These are phyloP conservation scores for Ctenopoma kingsleyae DNA, from an alignment of 2,797 vertebrate species.

Conservation along the genomic window DNA sequence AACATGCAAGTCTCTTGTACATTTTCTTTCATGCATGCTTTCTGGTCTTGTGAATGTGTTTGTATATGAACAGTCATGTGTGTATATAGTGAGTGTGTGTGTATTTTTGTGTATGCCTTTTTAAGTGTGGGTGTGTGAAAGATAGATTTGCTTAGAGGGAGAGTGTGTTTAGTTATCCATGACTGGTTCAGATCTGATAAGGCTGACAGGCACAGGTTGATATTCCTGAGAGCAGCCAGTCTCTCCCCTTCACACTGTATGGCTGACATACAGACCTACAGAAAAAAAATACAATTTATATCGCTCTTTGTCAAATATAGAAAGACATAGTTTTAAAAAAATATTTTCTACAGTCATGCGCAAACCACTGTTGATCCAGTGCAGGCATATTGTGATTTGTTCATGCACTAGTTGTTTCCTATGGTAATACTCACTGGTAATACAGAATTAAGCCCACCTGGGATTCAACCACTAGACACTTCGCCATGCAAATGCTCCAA, in stretches of 20 bases:
- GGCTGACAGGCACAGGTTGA: slow-evolving; percentile 78
- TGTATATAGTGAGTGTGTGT: slow-evolving; percentile 16
- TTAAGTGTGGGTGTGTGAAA: slow-evolving; percentile 33
- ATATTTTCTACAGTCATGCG: slow-evolving; percentile 27
- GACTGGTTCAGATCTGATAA: slow-evolving; percentile 81
- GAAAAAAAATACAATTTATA: slow-evolving; percentile 55
- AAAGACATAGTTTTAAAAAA: slow-evolving; percentile 6
- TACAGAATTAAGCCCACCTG: slow-evolving; percentile 58
- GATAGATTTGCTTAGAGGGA: slow-evolving; percentile 38
- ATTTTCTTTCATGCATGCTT: slow-evolving; percentile 19
- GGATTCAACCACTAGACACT: slow-evolving; percentile 69
- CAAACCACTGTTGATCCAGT: slow-evolving; percentile 10
- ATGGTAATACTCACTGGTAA: slow-evolving; percentile 28
- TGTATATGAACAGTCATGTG: slow-evolving; percentile 22
- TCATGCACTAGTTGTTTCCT: slow-evolving; percentile 32
- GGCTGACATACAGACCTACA: slow-evolving; percentile 59
- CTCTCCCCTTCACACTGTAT: slow-evolving; percentile 73
- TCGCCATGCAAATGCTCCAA: slow-evolving; percentile 73
- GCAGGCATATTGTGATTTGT: slow-evolving; percentile 25
- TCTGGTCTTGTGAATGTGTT: slow-evolving; percentile 16
- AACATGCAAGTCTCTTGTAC: slow-evolving; percentile 6
- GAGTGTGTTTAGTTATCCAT: slow-evolving; percentile 74
- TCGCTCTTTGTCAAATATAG: slow-evolving; percentile 40
- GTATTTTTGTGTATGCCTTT: slow-evolving; percentile 27
- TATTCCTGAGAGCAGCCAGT: slow-evolving; percentile 79